Evolutionary conservation across 2,797 vertebrate genomes (phyloP).

Genomic region (Petrocephalus schoutedeni): DNA sequence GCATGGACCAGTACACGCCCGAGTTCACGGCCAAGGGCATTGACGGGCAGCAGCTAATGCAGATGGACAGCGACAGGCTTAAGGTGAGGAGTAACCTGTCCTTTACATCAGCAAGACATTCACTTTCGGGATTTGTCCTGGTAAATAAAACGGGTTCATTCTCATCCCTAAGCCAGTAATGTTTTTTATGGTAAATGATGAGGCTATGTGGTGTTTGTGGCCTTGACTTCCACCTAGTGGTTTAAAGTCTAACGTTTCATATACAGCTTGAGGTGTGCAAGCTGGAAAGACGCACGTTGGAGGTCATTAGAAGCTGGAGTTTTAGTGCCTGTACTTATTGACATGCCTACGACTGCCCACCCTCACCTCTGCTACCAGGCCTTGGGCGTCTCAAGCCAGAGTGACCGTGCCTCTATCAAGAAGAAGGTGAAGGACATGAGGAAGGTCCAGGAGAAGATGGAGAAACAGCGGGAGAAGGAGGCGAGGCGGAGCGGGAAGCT

Average conservation of each 20-base stretch:
- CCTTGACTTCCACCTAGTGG: conserved; percentile 51
- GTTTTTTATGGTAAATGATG: not conserved
- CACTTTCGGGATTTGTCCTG: not conserved
- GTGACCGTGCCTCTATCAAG: conserved; percentile 80
- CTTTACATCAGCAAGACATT: not conserved
- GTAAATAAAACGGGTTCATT: not conserved
- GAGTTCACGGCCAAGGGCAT: conserved; percentile 75
- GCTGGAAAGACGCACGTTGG: not conserved
- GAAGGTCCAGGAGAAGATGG: conserved; percentile 82
- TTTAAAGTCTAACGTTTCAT: not conserved
- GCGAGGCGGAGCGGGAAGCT: conserved; percentile 68
- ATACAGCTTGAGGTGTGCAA: not conserved
- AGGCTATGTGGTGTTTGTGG: not conserved
- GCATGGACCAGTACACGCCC: conserved; percentile 79
- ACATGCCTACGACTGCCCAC: not conserved
- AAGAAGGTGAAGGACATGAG: conserved; percentile 86
- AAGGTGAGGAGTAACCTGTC: conserved; percentile 60
- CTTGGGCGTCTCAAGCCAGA: conserved; percentile 78
- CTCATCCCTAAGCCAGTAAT: not conserved
- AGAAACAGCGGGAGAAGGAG: conserved; percentile 82
- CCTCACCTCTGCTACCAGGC: conserved; percentile 47
- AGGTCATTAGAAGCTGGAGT: not conserved
- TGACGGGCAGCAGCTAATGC: conserved; percentile 74
- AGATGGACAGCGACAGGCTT: conserved; percentile 77
- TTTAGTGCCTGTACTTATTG: not conserved